Conservation (phyloP, 1,140 invertebrate genomes). For the Eriocheir sinensis region DNA sequence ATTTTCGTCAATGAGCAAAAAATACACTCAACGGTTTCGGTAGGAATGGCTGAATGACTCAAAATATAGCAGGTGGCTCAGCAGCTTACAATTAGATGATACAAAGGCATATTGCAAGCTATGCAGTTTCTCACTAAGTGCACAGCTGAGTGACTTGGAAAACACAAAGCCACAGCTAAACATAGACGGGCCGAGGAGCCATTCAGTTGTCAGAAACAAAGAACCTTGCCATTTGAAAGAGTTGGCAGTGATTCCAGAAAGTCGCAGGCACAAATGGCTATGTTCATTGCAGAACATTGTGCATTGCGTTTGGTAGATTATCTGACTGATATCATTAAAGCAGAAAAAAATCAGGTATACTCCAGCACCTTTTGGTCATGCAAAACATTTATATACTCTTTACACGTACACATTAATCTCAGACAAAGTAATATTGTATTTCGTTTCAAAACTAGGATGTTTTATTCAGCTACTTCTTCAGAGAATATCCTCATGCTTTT, state of each 20-base stretch:
- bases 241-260: constrained; percentile 39
- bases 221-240: constrained; percentile 42
- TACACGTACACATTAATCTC: too few relatives aligned
- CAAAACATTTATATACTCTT: not conserved
- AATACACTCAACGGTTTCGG: constrained; percentile 48
- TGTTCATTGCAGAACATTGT: too few relatives aligned
- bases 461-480: not conserved
- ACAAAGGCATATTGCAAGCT: constrained; percentile 27
- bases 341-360: too few relatives aligned
- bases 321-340: constrained; percentile 54
- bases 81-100: not conserved
- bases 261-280: not conserved
- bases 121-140: not conserved
- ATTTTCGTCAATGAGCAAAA: constrained; percentile 1
- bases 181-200: too few relatives aligned
- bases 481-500: not conserved
- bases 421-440: too few relatives aligned
- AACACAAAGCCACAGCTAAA: too few relatives aligned
- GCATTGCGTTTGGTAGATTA: constrained; percentile 46
- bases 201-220: not conserved
- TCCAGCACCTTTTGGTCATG: constrained; percentile 43
- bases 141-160: constrained; percentile 36
- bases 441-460: too few relatives aligned
- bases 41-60: constrained; percentile 37
- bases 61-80: constrained; percentile 37